Evolutionary conservation across 2,888 invertebrate genomes (phyloP).

Genomic region (Seira ritae): DNA sequence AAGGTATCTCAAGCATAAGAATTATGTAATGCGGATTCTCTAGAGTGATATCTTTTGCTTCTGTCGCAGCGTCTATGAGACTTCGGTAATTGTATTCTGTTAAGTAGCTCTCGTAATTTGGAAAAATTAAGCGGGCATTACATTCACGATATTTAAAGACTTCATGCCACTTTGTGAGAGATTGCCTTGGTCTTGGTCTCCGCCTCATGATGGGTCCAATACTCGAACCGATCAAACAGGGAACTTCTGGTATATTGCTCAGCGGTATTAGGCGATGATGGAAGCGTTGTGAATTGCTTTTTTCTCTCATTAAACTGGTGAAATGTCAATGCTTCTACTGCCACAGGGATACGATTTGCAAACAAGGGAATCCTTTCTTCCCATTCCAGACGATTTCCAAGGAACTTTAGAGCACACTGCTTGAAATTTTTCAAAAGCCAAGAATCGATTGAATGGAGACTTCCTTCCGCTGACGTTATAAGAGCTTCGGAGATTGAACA

Average conservation of each 20-base stretch:
- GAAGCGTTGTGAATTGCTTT: too few relatives aligned
- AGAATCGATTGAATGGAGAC: background rate
- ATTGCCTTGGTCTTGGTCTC: background rate
- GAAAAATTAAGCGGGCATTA: background rate
- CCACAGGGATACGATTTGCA: background rate
- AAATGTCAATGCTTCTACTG: background rate
- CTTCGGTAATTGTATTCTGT: too few relatives aligned
- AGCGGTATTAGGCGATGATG: too few relatives aligned
- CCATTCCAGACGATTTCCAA: background rate
- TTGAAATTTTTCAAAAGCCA: background rate
- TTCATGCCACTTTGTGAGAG: background rate
- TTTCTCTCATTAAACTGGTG: too few relatives aligned
- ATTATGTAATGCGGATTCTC: slow-evolving; percentile 1
- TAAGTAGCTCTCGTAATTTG: background rate
- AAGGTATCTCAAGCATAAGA: background rate
- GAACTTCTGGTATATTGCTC: too few relatives aligned
- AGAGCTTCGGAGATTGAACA: too few relatives aligned
- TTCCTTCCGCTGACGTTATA: background rate
- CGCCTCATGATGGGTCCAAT: too few relatives aligned
- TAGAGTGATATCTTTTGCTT: background rate
- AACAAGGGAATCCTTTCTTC: background rate
- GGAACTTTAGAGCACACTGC: background rate
- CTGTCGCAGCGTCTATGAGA: background rate
- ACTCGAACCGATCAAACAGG: too few relatives aligned
- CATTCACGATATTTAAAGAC: background rate